phyloP scores from a whole-genome alignment of 2,113 vertebrate species.

The Alectura lathami region DNA sequence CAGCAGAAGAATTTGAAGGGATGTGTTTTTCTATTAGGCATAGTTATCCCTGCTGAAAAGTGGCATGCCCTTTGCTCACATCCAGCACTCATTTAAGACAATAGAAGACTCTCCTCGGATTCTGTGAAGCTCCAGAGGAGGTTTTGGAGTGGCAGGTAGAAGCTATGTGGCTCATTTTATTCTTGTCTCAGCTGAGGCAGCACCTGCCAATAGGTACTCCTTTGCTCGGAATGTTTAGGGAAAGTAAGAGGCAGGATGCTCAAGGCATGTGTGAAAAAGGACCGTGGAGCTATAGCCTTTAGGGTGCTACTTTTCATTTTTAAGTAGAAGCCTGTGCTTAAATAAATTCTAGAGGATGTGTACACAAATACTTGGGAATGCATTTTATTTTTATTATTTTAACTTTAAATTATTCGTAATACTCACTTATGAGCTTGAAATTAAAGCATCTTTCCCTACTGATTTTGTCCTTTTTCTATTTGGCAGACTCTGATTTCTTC shows the following conservation, averaged over 20 bases:
- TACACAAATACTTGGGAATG: neutral
- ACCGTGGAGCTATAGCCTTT: neutral
- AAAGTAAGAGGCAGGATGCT: neutral
- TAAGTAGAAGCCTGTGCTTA: neutral
- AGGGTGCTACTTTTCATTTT: neutral
- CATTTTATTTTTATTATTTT: neutral
- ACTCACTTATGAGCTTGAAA: slow-evolving; percentile 47
- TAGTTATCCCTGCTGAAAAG: neutral
- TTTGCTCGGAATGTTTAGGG: neutral
- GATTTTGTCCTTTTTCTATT: slow-evolving; percentile 41
- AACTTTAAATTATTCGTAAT: slow-evolving; percentile 51
- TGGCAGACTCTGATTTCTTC: slow-evolving; percentile 44
- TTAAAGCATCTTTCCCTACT: slow-evolving; percentile 37
- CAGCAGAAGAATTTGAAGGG: neutral
- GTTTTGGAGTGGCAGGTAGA: neutral
- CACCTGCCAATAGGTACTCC: neutral
- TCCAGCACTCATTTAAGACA: neutral
- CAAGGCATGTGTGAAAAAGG: neutral
- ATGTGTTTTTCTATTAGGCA: neutral
- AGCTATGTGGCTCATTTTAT: neutral
- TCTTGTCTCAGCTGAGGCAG: neutral
- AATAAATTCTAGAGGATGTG: neutral
- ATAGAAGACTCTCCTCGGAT: neutral
- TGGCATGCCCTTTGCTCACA: neutral
- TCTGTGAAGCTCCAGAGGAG: neutral